Evolutionary conservation across 2,113 vertebrate genomes (phyloP), one percentile per base, ranked within the genome.

Genomic region (Pardalotus punctatus): DNA sequence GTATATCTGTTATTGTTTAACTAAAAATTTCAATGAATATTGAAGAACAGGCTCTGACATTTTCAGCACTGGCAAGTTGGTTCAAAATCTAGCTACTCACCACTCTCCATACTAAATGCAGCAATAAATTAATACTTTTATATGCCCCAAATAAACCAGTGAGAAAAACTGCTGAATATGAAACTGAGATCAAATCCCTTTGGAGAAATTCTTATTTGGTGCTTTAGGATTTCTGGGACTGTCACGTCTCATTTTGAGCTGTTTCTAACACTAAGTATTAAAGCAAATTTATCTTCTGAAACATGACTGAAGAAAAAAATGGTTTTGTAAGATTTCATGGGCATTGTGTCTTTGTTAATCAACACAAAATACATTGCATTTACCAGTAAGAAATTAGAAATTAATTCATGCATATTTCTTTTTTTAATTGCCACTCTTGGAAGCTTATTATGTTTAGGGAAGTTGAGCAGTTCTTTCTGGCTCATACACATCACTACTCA

Each of bases 211-310:
- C 2, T 36, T 57, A 67, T 86, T 86, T 71, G 25, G 12, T 42
- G 38, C 60, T 86, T 90, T 80, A 81, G 40, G 23, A 82, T 93
- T 95, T 85, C 58, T 77, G 65, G 67, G 51, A 72, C 51, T 94
- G 42, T 85, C 54, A 27, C 4, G 6, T 58, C 71, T 95, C 62
- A 86, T 92, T 92, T 94, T 85, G 50, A 86, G 36, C 17, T 66
- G 12, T 70, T 95, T 77, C 43, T 51, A 86, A 78, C 23, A 60
- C 12, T n/a, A 85, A 86, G n/a, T 43, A 84, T 72, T 89, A 87
- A 64, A 95, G 12, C 19, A 94, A 91, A 80, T 62, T 62, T 77
- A 42, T 91, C 66, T 82, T 58, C 53, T 87, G 66, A 82, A 96
- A 93, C 7, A 15, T 1, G 33, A 51, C 12, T 28, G 35, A 47